Conservation (phyloP, 2,113 vertebrate genomes). For the Pterocles orientalis region DNA sequence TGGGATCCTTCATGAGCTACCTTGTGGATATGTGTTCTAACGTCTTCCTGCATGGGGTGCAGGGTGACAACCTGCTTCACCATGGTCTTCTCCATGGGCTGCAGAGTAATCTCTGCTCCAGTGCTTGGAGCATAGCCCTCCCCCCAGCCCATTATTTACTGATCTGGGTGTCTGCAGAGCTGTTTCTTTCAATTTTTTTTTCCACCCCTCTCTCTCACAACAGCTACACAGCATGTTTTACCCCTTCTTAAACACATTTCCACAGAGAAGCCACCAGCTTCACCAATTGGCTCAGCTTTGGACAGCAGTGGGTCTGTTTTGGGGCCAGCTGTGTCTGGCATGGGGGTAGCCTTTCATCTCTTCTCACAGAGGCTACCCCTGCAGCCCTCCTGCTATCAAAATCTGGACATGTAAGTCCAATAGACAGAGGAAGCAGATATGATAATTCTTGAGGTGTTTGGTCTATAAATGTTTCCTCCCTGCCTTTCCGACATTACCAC, state of each 20-base stretch:
- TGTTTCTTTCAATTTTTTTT: not conserved
- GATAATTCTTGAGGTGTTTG: not conserved
- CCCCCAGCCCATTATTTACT: not conserved
- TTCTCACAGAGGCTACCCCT: not conserved
- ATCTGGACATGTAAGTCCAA: not conserved
- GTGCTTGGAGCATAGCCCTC: not conserved
- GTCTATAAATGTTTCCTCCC: not conserved
- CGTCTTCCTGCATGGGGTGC: not conserved
- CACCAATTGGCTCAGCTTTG: not conserved
- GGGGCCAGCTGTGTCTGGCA: not conserved
- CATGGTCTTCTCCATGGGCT: not conserved
- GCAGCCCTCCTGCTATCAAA: not conserved
- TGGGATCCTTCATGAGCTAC: not conserved
- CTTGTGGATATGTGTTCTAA: not conserved
- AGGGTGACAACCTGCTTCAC: not conserved
- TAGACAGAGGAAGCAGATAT: not conserved
- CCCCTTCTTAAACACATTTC: not conserved
- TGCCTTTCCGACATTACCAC: not conserved
- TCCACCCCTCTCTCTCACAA: not conserved
- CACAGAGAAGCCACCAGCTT: not conserved
- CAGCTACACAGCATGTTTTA: not conserved
- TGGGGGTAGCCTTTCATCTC: not conserved
- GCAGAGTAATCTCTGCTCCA: not conserved
- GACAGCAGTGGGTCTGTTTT: not conserved
- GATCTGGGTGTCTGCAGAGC: not conserved